Conservation (phyloP, 2,888 invertebrate species). For the Nephrotoma guestfalica region DNA sequence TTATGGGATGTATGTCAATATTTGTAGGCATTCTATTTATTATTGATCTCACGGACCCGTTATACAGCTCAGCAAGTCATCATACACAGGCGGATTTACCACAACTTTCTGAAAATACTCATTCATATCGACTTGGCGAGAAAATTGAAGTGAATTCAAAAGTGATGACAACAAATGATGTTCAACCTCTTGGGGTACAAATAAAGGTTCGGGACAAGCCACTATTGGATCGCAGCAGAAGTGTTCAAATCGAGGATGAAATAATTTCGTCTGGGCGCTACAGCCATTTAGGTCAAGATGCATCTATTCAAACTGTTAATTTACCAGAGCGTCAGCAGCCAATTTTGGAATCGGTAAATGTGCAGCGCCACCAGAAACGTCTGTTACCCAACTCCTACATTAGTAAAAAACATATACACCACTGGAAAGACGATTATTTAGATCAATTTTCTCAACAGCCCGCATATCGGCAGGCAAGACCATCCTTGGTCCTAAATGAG, state of each 20-base stretch:
- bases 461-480: background rate
- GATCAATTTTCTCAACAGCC: background rate
- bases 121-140: background rate
- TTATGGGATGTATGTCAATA: conserved; percentile 15
- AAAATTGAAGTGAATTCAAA: background rate
- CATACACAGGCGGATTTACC: conserved; percentile 13
- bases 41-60: conserved; percentile 15
- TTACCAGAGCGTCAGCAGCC: conserved; percentile 13
- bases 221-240: background rate
- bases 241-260: conserved; percentile 6
- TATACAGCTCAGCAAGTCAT: conserved; percentile 8
- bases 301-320: conserved; percentile 12
- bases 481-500: background rate
- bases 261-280: background rate
- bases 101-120: conserved; percentile 7
- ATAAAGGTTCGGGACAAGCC: conserved; percentile 8
- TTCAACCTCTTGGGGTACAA: conserved; percentile 2
- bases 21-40: conserved; percentile 15
- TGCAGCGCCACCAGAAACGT: conserved; percentile 8
- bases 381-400: conserved; percentile 3
- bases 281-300: background rate
- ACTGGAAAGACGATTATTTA: background rate
- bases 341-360: conserved; percentile 14
- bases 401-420: background rate
- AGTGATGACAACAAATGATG: background rate